Percentiles rank a stretch among this genome's conserved stretches.
These are phyloP conservation scores for Apeira syringaria DNA, from an alignment of 2,888 invertebrate genomes.

Conservation along the genomic window DNA sequence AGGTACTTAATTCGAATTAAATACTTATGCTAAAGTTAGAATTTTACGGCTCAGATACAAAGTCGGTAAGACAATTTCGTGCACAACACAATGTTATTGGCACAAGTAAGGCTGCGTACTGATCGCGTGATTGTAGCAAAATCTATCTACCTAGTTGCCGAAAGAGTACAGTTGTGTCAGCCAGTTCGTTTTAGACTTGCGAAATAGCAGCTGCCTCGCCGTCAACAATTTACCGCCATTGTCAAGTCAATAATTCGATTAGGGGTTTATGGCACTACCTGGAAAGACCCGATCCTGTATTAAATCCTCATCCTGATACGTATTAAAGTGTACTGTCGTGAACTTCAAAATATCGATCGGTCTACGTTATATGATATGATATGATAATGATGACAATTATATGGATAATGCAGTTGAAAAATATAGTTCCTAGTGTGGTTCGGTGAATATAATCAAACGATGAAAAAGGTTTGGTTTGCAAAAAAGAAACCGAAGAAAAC, in stretches of 20 bases:
- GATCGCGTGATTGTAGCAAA: conserved; percentile 74
- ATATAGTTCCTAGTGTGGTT: too few species aligned
- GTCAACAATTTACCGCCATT: conserved; percentile 36
- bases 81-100: conserved; percentile 50
- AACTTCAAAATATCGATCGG: too few species aligned
- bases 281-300: too few species aligned
- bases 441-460: too few species aligned
- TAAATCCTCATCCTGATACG: too few species aligned
- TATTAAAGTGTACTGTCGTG: too few species aligned
- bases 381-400: too few species aligned
- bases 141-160: conserved; percentile 72
- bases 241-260: conserved; percentile 26
- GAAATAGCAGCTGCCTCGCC: conserved; percentile 60
- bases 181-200: conserved; percentile 68
- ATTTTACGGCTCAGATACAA: conserved; percentile 28
- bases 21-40: conserved; percentile 21
- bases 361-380: too few species aligned
- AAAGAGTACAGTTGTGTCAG: conserved; percentile 62
- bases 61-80: conserved; percentile 39
- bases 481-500: conserved; percentile 67
- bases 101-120: conserved; percentile 48
- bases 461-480: conserved; percentile 60
- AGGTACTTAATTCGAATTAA: too few species aligned
- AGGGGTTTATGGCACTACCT: conserved; percentile 19
- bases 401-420: too few species aligned